Base-by-base conservation (phyloP, 64 coral and sea anemone genomes). In the Pocillopora damicornis region DNA sequence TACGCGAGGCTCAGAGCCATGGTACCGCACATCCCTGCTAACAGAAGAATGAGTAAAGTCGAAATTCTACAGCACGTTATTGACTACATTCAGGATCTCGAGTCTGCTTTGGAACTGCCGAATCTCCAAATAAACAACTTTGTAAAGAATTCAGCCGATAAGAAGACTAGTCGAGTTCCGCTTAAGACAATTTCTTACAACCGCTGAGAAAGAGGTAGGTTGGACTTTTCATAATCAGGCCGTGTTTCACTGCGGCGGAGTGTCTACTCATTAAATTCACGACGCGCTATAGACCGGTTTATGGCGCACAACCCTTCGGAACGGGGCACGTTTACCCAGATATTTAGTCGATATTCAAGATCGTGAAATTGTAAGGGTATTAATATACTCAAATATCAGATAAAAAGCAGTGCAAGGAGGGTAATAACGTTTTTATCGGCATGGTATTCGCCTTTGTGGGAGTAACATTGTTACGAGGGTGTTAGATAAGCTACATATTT, bases 21-120 rank as follows among this genome's bases (percentile, higher is more conserved):
- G 94, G 88, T 96, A 0, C 94, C 94, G 1, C 80, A 90, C 38
- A 79, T 88, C 15, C 88, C 94, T 25, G 63, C 63, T 30, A 64
- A 88, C 66, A 93, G 91, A 73, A 82, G 87, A 20, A 26, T 96
- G 30, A 93, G 79, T 30, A 93, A 93, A 81, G 94, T 96, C 0
- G 94, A 96, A 74, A 96, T 96, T 75, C 66, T 96, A 9, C 91
- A 96, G 59, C 87, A 96, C 65, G 94, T 96, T 35, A 96, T 96
- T 20, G 94, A 96, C 56, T 96, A 96, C 51, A 96, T 96, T 36
- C 91, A 90, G 72, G 94, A 96, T 79, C 94, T 96, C 26, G 91
- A 96, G 36, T 86, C 83, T 16, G 94, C 94, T 9, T 86, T 96
- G n/a, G 94, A 96, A 60, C 30, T 90, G 30, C 81, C 81, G 4